phyloP scores from a whole-genome alignment of 2,113 vertebrate genomes.

The Plotosus lineatus region DNA sequence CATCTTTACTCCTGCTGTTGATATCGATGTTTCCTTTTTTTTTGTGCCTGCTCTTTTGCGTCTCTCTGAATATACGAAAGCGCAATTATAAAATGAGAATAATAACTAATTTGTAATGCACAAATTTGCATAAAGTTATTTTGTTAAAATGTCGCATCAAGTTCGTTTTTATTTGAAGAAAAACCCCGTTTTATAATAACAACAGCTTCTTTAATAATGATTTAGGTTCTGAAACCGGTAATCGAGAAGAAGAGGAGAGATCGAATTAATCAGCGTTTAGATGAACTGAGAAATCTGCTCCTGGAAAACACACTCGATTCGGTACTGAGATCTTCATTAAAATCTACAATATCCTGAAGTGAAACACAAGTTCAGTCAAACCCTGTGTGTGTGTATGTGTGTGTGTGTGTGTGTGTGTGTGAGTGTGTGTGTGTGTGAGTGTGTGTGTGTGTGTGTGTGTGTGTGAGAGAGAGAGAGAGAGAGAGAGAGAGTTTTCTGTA shows the following conservation, averaged over 20 bases:
- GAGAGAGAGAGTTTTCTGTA: neutral
- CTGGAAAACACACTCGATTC: conserved; percentile 63
- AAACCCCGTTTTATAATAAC: too few relatives aligned
- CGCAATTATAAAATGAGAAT: neutral
- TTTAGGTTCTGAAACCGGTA: conserved; percentile 67
- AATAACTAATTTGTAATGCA: neutral
- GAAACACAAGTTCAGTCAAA: too few relatives aligned
- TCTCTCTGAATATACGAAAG: neutral
- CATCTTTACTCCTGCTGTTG: neutral
- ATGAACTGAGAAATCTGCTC: conserved; percentile 62
- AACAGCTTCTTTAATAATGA: too few relatives aligned
- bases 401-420: too few relatives aligned
- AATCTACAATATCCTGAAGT: neutral
- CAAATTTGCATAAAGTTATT: neutral
- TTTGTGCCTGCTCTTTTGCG: neutral
- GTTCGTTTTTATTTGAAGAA: neutral
- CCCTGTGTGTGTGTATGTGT: too few relatives aligned
- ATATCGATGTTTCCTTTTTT: neutral
- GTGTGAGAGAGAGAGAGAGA: neutral
- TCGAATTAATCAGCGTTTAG: conserved; percentile 68
- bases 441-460: neutral
- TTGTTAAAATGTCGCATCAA: neutral
- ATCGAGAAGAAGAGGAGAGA: conserved; percentile 70
- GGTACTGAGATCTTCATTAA: conserved; percentile 52
- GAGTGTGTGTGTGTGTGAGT: too few relatives aligned